phyloP scores from a whole-genome alignment of 1,140 invertebrate species.

The Brachionus asplanchnoidis region DNA sequence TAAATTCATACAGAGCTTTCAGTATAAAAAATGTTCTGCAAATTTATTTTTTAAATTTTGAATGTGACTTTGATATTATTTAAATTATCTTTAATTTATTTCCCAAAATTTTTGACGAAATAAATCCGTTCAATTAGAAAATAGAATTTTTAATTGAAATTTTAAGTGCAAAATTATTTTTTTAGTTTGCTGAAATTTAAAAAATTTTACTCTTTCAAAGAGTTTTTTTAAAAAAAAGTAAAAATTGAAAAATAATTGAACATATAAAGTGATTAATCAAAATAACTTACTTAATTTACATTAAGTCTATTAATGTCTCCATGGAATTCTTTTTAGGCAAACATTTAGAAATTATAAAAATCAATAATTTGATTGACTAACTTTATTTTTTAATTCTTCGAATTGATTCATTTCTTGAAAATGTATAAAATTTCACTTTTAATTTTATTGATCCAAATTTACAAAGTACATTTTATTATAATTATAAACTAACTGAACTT shows the following conservation, averaged over 20 bases:
- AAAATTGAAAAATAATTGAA: not conserved
- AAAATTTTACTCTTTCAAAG: no score
- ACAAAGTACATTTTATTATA: not conserved
- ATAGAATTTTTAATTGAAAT: no score
- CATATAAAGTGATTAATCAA: not conserved
- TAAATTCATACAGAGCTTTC: no score
- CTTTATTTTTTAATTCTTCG: not conserved
- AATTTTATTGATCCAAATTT: not conserved
- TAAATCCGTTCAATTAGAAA: no score
- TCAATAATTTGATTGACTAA: not conserved
- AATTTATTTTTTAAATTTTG: no score
- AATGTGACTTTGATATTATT: no score
- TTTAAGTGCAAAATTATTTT: no score
- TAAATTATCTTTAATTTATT: no score
- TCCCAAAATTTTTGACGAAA: no score
- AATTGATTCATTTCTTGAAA: not conserved
- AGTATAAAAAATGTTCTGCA: no score
- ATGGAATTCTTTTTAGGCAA: not conserved
- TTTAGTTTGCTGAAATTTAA: no score
- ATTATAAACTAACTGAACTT: not conserved
- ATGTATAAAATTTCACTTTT: not conserved
- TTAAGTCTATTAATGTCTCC: not conserved
- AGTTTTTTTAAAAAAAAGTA: no score
- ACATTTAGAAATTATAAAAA: not conserved
- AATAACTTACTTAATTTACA: not conserved